These are phyloP conservation scores for Pteropus rufus DNA, from an alignment of 2,797 vertebrate species.

Conservation along the genomic window DNA sequence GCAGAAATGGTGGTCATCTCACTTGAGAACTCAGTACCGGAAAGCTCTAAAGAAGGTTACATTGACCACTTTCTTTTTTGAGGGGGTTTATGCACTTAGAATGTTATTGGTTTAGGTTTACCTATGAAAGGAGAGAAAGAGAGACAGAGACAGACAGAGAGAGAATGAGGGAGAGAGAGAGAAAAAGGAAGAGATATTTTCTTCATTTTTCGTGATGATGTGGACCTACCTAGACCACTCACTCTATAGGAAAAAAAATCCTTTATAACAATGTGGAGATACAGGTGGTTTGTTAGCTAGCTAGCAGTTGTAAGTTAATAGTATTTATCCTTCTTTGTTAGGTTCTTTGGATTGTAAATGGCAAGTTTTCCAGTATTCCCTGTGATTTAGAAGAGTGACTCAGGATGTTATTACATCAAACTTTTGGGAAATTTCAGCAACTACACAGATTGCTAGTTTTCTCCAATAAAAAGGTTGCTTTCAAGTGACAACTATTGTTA, in stretches of 20 bases:
- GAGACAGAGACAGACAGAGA: too few species aligned
- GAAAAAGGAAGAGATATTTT: background rate
- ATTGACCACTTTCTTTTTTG: background rate
- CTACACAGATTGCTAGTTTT: constrained; percentile 13
- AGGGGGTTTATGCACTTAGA: background rate
- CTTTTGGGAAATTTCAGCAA: constrained; percentile 19
- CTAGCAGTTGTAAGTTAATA: background rate
- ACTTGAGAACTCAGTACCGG: background rate
- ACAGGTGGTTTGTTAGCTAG: background rate
- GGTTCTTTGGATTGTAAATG: background rate
- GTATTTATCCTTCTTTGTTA: background rate
- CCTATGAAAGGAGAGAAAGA: background rate
- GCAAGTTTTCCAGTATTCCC: background rate
- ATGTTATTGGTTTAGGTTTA: background rate
- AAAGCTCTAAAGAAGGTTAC: background rate
- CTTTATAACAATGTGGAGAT: background rate
- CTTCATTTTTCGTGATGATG: background rate
- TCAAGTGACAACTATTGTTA: constrained; percentile 38
- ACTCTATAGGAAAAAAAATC: background rate
- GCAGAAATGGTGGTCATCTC: background rate
- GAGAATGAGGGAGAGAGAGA: background rate
- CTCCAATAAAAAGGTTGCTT: constrained; percentile 32
- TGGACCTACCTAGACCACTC: background rate
- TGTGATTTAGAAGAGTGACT: constrained; percentile 33
- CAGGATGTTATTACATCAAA: background rate